These are phyloP conservation scores for Ptilorrhoa leucosticta DNA, from an alignment of 2,113 vertebrate species.

Conservation along the genomic window DNA sequence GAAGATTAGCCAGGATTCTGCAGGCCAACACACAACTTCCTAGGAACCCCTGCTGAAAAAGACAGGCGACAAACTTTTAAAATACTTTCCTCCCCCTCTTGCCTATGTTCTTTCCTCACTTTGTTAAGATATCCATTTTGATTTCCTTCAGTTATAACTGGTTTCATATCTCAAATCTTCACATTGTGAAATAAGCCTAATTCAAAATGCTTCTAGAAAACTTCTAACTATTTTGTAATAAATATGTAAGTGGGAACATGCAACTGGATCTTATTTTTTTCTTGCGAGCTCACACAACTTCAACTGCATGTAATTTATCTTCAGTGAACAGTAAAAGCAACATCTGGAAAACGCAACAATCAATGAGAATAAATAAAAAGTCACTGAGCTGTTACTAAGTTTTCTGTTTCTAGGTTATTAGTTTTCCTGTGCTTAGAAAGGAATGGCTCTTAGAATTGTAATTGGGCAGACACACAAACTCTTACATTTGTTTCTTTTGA, in stretches of 20 bases:
- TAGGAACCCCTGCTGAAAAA: background rate
- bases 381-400: background rate
- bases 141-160: background rate
- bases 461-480: background rate
- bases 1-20: background rate
- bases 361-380: conserved; percentile 22
- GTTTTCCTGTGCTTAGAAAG: background rate
- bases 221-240: background rate
- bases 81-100: background rate
- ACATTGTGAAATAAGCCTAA: background rate
- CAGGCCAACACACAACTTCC: fast-evolving
- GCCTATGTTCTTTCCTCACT: background rate
- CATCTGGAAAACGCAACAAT: conserved; percentile 29
- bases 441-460: background rate
- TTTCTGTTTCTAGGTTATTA: background rate
- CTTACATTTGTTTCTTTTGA: background rate
- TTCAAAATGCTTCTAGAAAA: background rate
- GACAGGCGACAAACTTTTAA: background rate
- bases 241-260: background rate
- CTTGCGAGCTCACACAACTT: background rate
- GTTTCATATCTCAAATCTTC: background rate
- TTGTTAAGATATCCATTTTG: background rate
- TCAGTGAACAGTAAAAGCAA: background rate
- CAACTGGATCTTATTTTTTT: background rate
- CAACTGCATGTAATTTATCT: background rate